Evolutionary conservation across 2,113 vertebrate genomes (phyloP), one percentile per base, ranked within the genome.

Genomic region (Ciconia stormi): DNA sequence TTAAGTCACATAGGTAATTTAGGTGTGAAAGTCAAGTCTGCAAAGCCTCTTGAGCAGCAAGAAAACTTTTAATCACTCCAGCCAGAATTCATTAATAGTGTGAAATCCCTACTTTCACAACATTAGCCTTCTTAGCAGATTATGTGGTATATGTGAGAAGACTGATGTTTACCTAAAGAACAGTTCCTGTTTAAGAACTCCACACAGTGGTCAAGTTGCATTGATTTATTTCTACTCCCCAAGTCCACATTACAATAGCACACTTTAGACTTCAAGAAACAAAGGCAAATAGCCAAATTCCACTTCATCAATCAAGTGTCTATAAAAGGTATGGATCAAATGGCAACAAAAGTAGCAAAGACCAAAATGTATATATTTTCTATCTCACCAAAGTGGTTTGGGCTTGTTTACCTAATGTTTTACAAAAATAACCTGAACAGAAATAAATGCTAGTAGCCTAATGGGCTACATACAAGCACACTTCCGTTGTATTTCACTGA

Each of bases 141-240:
- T 13, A 18, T 2, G 1, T 40, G 72, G 19, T 34, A 6, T 27
- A 50, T 42, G 18, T 26, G 32, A 88, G 40, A 65, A 72, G 27
- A 62, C 46, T 50, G 26, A 29, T 40, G 14, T 71, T 77, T 38
- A 72, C 20, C 26, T 86, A 3, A 83, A 83, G 49, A 70, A 38
- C 1, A 22, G 53, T 52, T 93, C 59, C 67, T 36, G 11, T 44
- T 88, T 50, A 95, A 93, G 34, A 87, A 96, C 49, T 88, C 55
- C 66, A 93, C 84, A 78, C 69, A 49, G 30, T 8, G 29, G 23
- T 94, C 72, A 95, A 80, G 87, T 93, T 44, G 53, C 92, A 96
- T 94, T 95, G 79, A 90, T 95, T 96, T 98, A 98, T 97, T 97
- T 92, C 89, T 96, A 82, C 53, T 95, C 94, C 93, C 93, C 94